Base-by-base conservation (phyloP, 1,140 invertebrate genomes). In the Radopholus similis region DNA sequence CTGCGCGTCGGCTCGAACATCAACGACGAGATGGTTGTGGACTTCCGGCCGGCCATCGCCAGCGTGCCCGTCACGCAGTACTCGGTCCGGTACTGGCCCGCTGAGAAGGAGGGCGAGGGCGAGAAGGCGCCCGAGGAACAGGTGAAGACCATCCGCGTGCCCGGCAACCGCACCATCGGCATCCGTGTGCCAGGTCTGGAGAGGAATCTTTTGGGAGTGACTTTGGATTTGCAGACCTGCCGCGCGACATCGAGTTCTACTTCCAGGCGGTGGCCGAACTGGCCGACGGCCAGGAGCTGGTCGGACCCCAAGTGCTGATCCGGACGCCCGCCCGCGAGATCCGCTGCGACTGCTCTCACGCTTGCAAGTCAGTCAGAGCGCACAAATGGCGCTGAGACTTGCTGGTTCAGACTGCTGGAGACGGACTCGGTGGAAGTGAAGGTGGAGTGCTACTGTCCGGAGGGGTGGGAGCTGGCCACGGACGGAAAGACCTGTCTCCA, bases 11-110 rank as follows among this genome's bases (percentile, higher is more conserved):
- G 80, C 18, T 70, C 76, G 13, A 81, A 81, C 58, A 78, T 83
- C 11, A 82, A 81, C 55, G 80, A 81, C 55, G 79, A 81, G 51
- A 72, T 77, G 32, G 74, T 81, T 40, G 60, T 81, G 34, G 78
- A 81, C 38, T 81, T 81, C 69, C 80, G 81, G 54, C 80, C 78
- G 49, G 79, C 79, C 21, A 58, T 77, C 38, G 42, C 64, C 35
- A 59, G 68, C 2, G 58, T 66, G 40, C 68, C 72, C n/a, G 57
- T 81, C 23, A 67, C 66, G 34, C 4, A 49, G 30, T 62, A 62
- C 47, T 21, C 32, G 49, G 21, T 62, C 3, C 32, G 49, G 34
- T 62, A 62, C 34, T 62, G 59, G 59, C 58, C 58, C 15, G 15
- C 57, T 5, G 21, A 13, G 28, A 34, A 47, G 32, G 57, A 60